These are phyloP conservation scores for Aporrectodea caliginosa DNA, from an alignment of 1,140 invertebrate species.

Conservation along the genomic window DNA sequence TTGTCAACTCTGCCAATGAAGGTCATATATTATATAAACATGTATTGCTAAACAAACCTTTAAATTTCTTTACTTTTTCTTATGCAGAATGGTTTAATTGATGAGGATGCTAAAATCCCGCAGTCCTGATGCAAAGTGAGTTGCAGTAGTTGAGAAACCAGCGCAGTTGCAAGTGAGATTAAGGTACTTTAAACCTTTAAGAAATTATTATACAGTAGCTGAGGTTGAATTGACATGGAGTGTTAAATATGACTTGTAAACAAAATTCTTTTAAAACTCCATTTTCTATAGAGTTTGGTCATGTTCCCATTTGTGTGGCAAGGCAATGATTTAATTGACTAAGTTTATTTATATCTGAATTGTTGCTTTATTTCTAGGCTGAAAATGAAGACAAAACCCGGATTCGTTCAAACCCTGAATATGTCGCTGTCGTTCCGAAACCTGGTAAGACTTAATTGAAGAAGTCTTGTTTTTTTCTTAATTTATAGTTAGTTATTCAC, in stretches of 20 bases:
- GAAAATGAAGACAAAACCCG: not conserved
- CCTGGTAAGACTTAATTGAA: not conserved
- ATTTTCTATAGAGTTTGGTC: too few relatives aligned
- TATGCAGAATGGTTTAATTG: too few relatives aligned
- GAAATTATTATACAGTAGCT: not conserved
- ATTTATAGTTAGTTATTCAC: not conserved
- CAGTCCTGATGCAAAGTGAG: too few relatives aligned
- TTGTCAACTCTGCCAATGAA: too few relatives aligned
- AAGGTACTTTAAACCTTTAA: too few relatives aligned
- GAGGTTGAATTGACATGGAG: not conserved
- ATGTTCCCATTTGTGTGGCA: too few relatives aligned
- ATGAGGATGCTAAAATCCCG: too few relatives aligned
- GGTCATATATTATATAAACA: too few relatives aligned
- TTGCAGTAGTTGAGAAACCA: too few relatives aligned
- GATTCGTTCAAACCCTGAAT: not conserved
- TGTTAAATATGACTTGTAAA: not conserved
- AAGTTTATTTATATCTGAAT: not conserved
- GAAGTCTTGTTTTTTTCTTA: not conserved
- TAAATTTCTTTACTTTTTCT: too few relatives aligned
- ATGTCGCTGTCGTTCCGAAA: not conserved
- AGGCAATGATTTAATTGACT: not conserved
- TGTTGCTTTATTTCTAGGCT: not conserved
- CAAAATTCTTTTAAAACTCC: not conserved
- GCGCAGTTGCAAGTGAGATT: too few relatives aligned
- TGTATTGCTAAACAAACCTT: too few relatives aligned